phyloP scores from a whole-genome alignment of 1,140 invertebrate species.

The Bombus huntii region DNA sequence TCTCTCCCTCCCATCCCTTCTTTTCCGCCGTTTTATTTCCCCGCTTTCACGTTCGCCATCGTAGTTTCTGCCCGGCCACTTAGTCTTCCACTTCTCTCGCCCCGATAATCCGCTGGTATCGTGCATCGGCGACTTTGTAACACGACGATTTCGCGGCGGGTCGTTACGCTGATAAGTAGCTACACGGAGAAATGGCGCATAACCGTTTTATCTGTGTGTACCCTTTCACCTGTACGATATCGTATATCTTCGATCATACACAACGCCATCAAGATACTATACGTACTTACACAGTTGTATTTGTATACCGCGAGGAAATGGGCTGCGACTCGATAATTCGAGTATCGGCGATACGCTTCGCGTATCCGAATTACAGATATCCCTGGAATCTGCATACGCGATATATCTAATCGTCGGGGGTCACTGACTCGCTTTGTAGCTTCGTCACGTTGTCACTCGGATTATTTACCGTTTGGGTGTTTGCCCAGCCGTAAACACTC shows the following conservation, averaged over 20 bases:
- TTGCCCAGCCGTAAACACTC: neutral
- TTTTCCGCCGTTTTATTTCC: slow-evolving; percentile 27
- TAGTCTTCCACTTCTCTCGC: slow-evolving; percentile 29
- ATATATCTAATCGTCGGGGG: neutral
- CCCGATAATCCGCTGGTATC: slow-evolving; percentile 25
- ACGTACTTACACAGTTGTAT: neutral
- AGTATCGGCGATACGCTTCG: slow-evolving; percentile 16
- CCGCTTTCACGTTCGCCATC: slow-evolving; percentile 29
- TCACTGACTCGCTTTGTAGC: slow-evolving; percentile 16
- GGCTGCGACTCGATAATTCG: slow-evolving; percentile 25
- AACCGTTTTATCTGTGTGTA: slow-evolving; percentile 28
- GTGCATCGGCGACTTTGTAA: slow-evolving; percentile 41
- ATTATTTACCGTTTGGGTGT: slow-evolving; percentile 20
- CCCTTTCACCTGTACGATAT: slow-evolving; percentile 25
- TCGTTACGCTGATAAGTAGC: slow-evolving; percentile 43
- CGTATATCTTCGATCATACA: slow-evolving; percentile 16
- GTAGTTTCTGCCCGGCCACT: slow-evolving; percentile 34
- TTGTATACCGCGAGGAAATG: neutral
- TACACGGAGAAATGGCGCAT: slow-evolving; percentile 25
- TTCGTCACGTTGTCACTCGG: slow-evolving; percentile 23
- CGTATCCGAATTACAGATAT: slow-evolving; percentile 46
- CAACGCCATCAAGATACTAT: too few species aligned
- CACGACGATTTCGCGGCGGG: slow-evolving; percentile 31
- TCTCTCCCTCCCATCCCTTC: neutral
- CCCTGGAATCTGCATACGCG: slow-evolving; percentile 15